These are phyloP conservation scores for Odontothrips loti DNA, from an alignment of 2,888 invertebrate genomes.

Conservation along the genomic window DNA sequence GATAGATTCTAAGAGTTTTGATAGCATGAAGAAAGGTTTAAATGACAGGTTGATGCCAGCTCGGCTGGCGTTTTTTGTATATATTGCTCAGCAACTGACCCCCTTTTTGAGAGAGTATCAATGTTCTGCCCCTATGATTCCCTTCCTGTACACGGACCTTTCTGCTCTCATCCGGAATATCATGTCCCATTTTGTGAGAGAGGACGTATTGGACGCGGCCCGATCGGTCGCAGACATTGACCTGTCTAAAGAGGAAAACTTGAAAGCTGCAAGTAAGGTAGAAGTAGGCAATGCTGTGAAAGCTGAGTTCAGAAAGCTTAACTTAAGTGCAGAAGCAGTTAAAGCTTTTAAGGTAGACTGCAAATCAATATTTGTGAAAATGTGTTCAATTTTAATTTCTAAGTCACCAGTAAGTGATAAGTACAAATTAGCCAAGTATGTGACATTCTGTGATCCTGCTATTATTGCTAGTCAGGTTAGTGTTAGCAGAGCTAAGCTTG, in stretches of 20 bases:
- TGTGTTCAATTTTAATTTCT: background rate
- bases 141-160: background rate
- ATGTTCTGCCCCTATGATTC: background rate
- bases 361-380: background rate
- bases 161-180: background rate
- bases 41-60: background rate
- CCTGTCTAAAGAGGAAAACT: background rate
- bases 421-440: background rate
- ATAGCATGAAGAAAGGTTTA: background rate
- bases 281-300: background rate
- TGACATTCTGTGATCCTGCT: background rate
- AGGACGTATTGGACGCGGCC: background rate
- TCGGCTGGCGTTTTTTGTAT: background rate
- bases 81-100: background rate
- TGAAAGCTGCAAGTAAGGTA: background rate
- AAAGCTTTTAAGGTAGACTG: background rate
- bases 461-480: background rate
- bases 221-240: background rate
- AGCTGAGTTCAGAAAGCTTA: background rate
- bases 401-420: background rate
- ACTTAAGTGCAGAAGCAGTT: background rate
- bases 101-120: background rate
- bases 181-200: background rate
- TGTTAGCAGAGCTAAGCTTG: background rate
- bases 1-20: background rate